Conservation (phyloP, 1,140 invertebrate genomes). For the Myzus persicae region DNA sequence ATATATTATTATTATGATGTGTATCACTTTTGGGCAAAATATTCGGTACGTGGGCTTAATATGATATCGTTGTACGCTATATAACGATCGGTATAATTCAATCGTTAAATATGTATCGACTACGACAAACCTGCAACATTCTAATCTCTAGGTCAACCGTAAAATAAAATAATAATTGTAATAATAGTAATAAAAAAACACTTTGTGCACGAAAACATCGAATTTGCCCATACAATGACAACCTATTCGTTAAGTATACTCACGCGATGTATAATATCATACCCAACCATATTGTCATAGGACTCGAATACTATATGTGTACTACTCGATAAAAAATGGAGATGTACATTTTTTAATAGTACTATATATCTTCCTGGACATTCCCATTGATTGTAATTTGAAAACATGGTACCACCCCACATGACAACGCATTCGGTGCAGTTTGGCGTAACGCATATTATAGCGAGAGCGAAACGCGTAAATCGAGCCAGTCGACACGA, state of each 20-base stretch:
- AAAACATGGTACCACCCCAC: background rate
- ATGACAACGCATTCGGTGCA: too few relatives aligned
- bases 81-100: background rate
- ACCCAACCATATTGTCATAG: background rate
- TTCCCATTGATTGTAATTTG: background rate
- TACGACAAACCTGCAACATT: background rate
- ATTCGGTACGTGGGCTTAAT: background rate
- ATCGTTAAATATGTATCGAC: conserved; percentile 11
- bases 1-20: background rate
- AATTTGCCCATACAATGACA: background rate
- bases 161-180: background rate
- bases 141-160: background rate
- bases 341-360: background rate
- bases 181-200: background rate
- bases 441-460: background rate
- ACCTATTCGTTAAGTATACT: background rate
- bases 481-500: background rate
- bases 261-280: too few relatives aligned
- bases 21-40: background rate
- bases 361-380: background rate
- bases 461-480: too few relatives aligned
- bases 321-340: too few relatives aligned
- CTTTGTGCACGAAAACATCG: background rate
- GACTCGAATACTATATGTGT: background rate
- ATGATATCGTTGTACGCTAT: background rate